Evolutionary conservation across 2,888 invertebrate species (phyloP).

Genomic region (Ferrisia virgata): DNA sequence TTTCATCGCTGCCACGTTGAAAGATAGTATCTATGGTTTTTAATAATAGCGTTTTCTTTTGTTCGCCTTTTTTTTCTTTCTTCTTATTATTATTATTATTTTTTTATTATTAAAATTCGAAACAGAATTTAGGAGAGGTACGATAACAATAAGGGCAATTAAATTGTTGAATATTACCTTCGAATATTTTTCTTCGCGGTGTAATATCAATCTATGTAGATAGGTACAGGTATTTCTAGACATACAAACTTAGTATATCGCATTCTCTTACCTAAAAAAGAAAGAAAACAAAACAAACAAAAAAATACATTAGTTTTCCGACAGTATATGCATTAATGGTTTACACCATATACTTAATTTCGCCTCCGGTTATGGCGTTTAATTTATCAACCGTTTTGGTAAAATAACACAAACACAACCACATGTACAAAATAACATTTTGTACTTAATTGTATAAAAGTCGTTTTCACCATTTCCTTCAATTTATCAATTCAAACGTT

Average conservation of each 20-base stretch:
- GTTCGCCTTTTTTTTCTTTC: too few species aligned
- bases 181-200: background rate
- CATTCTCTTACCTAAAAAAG: background rate
- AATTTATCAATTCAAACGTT: background rate
- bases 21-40: background rate
- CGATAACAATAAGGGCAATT: background rate
- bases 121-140: background rate
- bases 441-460: background rate
- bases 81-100: background rate
- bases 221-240: too few species aligned
- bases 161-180: background rate
- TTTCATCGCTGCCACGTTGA: background rate
- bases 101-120: background rate
- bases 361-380: background rate
- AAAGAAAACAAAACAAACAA: background rate
- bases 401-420: background rate
- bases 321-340: background rate
- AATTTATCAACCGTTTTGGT: background rate
- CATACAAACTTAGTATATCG: background rate
- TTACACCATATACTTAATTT: background rate
- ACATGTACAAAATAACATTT: too few species aligned
- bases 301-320: background rate
- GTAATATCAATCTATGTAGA: background rate
- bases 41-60: background rate
- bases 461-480: background rate